phyloP scores from a whole-genome alignment of 2,797 vertebrate species.

The Typhlichthys eigenmanni region DNA sequence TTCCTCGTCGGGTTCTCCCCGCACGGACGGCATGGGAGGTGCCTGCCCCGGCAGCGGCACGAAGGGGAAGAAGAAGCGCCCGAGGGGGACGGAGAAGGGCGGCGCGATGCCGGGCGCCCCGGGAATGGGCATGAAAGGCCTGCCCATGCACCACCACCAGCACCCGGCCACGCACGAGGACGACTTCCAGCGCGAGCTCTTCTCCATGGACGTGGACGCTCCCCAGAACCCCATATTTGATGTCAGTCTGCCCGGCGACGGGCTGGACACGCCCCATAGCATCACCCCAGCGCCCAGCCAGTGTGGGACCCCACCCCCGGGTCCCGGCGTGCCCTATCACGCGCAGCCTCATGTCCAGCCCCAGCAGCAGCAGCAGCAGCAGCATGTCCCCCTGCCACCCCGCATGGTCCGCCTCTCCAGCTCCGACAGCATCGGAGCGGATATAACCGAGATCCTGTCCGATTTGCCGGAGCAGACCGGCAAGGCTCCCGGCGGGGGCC shows the following conservation, averaged over 20 bases:
- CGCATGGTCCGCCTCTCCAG: conserved; percentile 93
- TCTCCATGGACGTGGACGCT: conserved; percentile 96
- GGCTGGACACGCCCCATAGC: conserved; percentile 94
- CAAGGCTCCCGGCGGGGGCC: conserved; percentile 79
- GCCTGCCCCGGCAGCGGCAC: conserved; percentile 73
- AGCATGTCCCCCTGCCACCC: conserved; percentile 64
- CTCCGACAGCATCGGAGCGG: conserved; percentile 94
- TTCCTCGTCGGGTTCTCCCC: conserved; percentile 90
- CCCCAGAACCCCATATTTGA: conserved; percentile 97
- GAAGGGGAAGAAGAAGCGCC: conserved; percentile 94
- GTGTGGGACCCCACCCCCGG: conserved; percentile 92
- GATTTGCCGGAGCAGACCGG: conserved; percentile 95
- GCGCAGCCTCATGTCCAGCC: conserved; percentile 74
- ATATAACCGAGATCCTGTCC: conserved; percentile 95
- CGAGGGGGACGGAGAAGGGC: conserved; percentile 72
- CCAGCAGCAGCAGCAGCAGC: conserved; percentile 74
- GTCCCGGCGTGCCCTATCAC: conserved; percentile 82
- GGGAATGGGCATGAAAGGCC: conserved; percentile 68
- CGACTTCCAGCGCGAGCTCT: conserved; percentile 96
- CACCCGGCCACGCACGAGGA: conserved; percentile 91
- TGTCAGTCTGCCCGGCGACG: conserved; percentile 91
- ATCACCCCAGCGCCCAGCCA: conserved; percentile 97
- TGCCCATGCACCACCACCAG: conserved; percentile 78
- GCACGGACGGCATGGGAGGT: conserved; percentile 82
- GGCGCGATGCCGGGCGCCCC: conserved; percentile 56